Evolutionary conservation across 2,797 vertebrate genomes (phyloP).

Genomic region (Gallinago nigripennis): DNA sequence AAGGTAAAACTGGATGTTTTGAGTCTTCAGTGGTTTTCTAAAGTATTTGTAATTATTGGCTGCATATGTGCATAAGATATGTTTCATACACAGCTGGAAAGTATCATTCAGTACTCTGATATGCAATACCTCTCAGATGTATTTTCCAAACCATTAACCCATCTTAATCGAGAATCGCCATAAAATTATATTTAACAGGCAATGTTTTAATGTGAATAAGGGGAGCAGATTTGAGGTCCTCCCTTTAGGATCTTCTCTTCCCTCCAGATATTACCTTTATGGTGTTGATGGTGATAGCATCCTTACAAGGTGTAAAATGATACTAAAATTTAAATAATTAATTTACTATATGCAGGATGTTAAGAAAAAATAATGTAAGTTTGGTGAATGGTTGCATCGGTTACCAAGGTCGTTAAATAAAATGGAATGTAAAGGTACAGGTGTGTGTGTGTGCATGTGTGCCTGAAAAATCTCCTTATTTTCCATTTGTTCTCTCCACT

Average conservation of each 20-base stretch:
- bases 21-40: neutral
- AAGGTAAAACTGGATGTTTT: neutral
- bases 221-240: neutral
- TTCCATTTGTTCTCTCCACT: slow-evolving; percentile 42
- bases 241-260: neutral
- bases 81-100: neutral
- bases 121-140: neutral
- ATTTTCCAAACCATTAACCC: neutral
- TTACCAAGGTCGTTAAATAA: neutral
- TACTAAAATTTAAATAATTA: neutral
- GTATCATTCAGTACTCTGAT: neutral
- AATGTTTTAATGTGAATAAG: neutral
- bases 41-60: neutral
- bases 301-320: neutral
- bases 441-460: neutral
- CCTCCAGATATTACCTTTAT: neutral
- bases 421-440: neutral
- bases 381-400: neutral
- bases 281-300: neutral
- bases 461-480: neutral
- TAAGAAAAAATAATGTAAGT: neutral
- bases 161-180: neutral
- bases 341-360: neutral
- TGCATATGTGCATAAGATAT: neutral
- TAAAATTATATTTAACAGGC: neutral